These are phyloP conservation scores for Climacteris rufus DNA, from an alignment of 2,113 vertebrate genomes.

Conservation along the genomic window DNA sequence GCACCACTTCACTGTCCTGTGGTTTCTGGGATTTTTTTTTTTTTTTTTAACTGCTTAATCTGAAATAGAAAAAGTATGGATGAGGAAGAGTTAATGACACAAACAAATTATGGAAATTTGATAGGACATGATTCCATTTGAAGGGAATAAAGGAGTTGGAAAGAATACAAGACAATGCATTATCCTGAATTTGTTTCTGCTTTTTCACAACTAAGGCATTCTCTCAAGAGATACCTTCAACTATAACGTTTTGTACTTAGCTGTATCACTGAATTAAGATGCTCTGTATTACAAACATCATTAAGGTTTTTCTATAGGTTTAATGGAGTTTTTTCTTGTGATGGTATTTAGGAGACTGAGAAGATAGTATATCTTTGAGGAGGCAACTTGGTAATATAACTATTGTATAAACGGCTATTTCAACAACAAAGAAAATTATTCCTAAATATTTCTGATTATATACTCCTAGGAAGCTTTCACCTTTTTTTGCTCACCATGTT, in stretches of 20 bases:
- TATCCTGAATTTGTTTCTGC: background rate
- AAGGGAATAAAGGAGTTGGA: background rate
- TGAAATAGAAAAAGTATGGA: background rate
- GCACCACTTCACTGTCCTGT: background rate
- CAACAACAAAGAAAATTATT: background rate
- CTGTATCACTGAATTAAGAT: background rate
- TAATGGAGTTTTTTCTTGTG: background rate
- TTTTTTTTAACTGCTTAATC: background rate
- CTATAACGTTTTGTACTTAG: background rate
- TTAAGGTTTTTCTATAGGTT: background rate
- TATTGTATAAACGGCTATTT: background rate
- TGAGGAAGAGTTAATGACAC: background rate
- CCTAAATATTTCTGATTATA: background rate
- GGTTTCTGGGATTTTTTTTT: background rate
- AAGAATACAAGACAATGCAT: fast-evolving
- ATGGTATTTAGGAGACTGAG: background rate
- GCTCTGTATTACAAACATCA: background rate
- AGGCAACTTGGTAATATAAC: background rate
- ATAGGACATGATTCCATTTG: background rate
- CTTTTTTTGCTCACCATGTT: background rate
- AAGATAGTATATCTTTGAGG: background rate
- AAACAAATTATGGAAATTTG: background rate
- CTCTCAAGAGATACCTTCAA: background rate
- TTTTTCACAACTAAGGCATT: background rate
- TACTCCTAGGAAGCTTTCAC: background rate